Base-by-base conservation (phyloP, 2,797 vertebrate genomes). In the Amphiprion clarkii region DNA sequence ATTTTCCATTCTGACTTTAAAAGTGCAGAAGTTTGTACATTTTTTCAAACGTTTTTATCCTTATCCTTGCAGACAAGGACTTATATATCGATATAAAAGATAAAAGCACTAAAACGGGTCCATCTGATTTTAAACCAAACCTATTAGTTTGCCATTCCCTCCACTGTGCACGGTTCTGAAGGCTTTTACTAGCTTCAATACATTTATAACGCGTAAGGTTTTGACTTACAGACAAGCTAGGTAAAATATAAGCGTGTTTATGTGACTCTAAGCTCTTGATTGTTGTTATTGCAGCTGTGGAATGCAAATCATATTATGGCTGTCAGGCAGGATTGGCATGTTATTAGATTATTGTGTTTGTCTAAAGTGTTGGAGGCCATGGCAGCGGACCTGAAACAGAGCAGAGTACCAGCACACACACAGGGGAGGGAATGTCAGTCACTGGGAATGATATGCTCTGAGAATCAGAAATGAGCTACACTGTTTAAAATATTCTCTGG, bases 261-360 rank as follows among this genome's bases (percentile, higher is more conserved):
- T 68, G 1, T 67, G 25, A 49, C 44, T 12, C 8, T 25, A 36
- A 52, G 27, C 12, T 48, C 12, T 31, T 42, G 64, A 69, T 49
- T 51, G 52, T 62, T 76, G 21, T 69, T 19, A 64, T 51, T 57
- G 57, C 71, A 67, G 57, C 71, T 67, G 53, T 68, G 87, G 81
- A 88, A 86, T 89, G 62, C 19, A 27, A 70, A 84, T 81, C 7
- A 23, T 67, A 53, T 86, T 59, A 62, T 76, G 66, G 70, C 61
- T 66, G 70, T 85, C 76, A 59, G 65, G 78, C 81, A 83, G 56
- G 67, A 81, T 71, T 82, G 84, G 73, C 63, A 71, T 55, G 52
- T 73, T 76, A 64, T 77, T 49, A 86, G 82, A 83, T 77, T 78
- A 78, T 75, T 78, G 29, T 90, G 72, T 88, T 88, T 88, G 82